A percentile compares a stretch with the other conserved stretches of the same genome.
Evolutionary conservation across 2,797 vertebrate species (phyloP).

Genomic region (Danio aesculapii): DNA sequence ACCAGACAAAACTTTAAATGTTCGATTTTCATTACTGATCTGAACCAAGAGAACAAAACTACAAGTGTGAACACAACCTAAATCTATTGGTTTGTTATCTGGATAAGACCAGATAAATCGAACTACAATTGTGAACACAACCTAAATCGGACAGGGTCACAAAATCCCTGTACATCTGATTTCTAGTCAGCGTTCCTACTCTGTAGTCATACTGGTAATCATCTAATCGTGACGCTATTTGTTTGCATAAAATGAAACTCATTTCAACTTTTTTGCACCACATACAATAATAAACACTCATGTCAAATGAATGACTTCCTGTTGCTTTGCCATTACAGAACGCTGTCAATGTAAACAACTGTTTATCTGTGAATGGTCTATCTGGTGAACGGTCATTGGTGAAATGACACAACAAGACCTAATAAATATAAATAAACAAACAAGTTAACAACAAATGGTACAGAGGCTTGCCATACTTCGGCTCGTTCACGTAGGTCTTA

Average conservation of each 20-base stretch:
- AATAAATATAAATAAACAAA: neutral
- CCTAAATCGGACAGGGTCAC: neutral
- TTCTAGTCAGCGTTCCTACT: neutral
- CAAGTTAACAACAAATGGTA: neutral
- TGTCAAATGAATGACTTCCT: neutral
- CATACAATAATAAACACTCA: neutral
- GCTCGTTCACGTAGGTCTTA: constrained; percentile 49
- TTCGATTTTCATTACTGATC: too few species aligned
- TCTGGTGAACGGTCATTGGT: neutral
- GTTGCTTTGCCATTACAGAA: neutral
- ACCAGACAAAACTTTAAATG: too few species aligned
- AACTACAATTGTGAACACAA: too few species aligned
- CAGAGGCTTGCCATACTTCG: constrained; percentile 18
- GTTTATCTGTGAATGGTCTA: neutral
- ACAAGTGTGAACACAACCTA: too few species aligned
- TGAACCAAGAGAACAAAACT: too few species aligned
- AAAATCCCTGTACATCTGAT: neutral
- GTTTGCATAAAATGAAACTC: neutral
- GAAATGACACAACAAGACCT: neutral
- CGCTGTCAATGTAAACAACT: neutral
- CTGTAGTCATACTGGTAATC: neutral
- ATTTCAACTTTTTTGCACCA: neutral
- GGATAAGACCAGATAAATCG: too few species aligned
- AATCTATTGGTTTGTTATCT: too few species aligned
- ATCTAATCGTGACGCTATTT: neutral